A percentile compares a stretch with the other conserved stretches of the same genome.
Conservation (phyloP, 2,888 invertebrate genomes). For the Brenthis ino region DNA sequence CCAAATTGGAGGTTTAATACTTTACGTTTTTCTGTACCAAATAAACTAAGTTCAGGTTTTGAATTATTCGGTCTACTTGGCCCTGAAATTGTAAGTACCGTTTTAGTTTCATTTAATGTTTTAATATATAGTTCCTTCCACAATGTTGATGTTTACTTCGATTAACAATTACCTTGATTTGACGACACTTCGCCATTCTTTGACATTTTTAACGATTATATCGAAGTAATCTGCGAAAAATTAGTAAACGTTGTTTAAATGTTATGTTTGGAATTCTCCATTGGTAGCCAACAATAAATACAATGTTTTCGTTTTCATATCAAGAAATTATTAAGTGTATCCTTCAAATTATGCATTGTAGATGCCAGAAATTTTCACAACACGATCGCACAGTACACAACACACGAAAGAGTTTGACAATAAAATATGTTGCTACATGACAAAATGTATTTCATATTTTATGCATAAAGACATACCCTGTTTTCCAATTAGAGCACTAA, state of each 20-base stretch:
- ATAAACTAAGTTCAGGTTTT: conserved; percentile 74
- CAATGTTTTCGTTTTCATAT: conserved; percentile 59
- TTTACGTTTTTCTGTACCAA: conserved; percentile 80
- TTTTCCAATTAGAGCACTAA: no score
- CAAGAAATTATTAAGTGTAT: conserved; percentile 38
- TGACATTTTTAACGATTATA: conserved; percentile 81
- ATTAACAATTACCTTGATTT: conserved; percentile 77
- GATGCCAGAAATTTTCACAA: conserved; percentile 39
- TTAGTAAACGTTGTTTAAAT: conserved; percentile 60
- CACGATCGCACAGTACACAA: conserved; percentile 31
- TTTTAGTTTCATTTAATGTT: conserved; percentile 1
- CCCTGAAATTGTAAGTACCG: conserved; percentile 51
- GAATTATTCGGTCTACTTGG: conserved; percentile 73
- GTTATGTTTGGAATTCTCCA: conserved; percentile 63
- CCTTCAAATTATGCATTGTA: conserved; percentile 43
- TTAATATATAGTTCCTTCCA: neutral
- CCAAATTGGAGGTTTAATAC: conserved; percentile 82
- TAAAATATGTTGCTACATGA: neutral
- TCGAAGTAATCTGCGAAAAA: conserved; percentile 46
- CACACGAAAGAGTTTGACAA: conserved; percentile 29
- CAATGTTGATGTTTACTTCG: conserved; percentile 31
- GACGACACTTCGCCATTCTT: conserved; percentile 87
- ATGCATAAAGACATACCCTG: no score
- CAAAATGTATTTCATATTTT: neutral
- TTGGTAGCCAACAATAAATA: conserved; percentile 56